Evolutionary conservation across 2,888 invertebrate genomes (phyloP).

Genomic region (Empis stercorea): DNA sequence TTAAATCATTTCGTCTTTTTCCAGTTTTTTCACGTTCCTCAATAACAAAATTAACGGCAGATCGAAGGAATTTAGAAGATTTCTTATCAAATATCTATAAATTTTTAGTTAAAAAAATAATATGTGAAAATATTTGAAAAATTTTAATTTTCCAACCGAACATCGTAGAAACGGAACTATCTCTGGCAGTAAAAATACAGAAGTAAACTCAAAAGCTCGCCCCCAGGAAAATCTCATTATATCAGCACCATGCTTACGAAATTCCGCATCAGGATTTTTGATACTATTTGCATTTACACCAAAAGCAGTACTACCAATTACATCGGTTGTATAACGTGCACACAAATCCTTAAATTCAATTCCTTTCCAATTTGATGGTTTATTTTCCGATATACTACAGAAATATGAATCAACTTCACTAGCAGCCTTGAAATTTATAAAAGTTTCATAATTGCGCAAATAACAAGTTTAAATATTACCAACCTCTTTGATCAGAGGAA

Average conservation of each 20-base stretch:
- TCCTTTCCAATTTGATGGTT: not conserved
- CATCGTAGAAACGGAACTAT: slow-evolving; percentile 18
- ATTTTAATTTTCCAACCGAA: not conserved
- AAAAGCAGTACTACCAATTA: slow-evolving; percentile 38
- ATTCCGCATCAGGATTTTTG: slow-evolving; percentile 32
- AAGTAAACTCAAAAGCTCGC: slow-evolving; percentile 29
- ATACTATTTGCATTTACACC: slow-evolving; percentile 38
- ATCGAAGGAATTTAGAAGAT: slow-evolving; percentile 28
- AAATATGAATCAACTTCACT: not conserved
- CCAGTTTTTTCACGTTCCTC: slow-evolving; percentile 31
- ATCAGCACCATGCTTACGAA: slow-evolving; percentile 33
- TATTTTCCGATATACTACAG: not conserved
- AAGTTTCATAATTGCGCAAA: not conserved
- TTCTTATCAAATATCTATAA: slow-evolving; percentile 11
- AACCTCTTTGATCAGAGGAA: slow-evolving; percentile 27
- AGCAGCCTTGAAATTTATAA: not conserved
- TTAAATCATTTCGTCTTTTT: slow-evolving; percentile 35
- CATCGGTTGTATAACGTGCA: slow-evolving; percentile 31
- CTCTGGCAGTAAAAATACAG: slow-evolving; percentile 36
- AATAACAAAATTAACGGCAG: slow-evolving; percentile 35
- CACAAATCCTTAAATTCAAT: slow-evolving; percentile 30
- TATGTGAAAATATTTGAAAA: no score
- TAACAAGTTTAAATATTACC: not conserved
- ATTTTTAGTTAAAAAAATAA: slow-evolving; percentile 9
- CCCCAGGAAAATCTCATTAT: slow-evolving; percentile 29